Evolutionary conservation across 2,888 invertebrate species (phyloP).

Genomic region (Hypolimnas misippus): DNA sequence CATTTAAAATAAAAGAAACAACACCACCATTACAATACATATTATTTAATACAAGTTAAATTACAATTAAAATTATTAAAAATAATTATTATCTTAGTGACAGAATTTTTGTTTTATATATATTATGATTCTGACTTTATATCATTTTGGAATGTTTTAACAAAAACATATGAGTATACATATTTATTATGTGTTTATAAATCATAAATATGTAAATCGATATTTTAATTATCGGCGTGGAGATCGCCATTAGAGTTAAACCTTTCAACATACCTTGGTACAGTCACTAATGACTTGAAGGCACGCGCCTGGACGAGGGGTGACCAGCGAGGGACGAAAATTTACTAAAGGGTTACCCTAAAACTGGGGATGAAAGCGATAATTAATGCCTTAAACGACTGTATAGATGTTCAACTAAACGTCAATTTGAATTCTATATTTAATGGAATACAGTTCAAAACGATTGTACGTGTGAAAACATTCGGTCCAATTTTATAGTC

Average conservation of each 20-base stretch:
- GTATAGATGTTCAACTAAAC: constrained; percentile 48
- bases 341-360: constrained; percentile 81
- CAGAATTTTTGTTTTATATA: too few relatives aligned
- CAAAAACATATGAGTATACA: neutral
- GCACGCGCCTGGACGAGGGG: constrained; percentile 75
- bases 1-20: too few relatives aligned
- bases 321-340: constrained; percentile 80
- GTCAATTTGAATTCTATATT: constrained; percentile 49
- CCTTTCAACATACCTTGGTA: constrained; percentile 72
- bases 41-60: too few relatives aligned
- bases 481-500: constrained; percentile 81
- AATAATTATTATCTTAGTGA: too few relatives aligned
- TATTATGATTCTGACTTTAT: too few relatives aligned
- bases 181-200: neutral
- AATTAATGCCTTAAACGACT: constrained; percentile 81
- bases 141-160: neutral
- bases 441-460: constrained; percentile 47
- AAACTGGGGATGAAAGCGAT: constrained; percentile 73
- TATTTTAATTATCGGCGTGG: constrained; percentile 17
- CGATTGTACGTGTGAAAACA: constrained; percentile 49
- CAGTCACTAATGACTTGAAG: constrained; percentile 75
- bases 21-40: too few relatives aligned
- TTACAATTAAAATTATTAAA: too few relatives aligned
- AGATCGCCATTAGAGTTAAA: constrained; percentile 61
- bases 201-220: constrained; percentile 21